Evolutionary conservation across 2,113 vertebrate genomes (phyloP), one percentile per base, ranked within the genome.

Genomic region (Gymnogyps californianus): DNA sequence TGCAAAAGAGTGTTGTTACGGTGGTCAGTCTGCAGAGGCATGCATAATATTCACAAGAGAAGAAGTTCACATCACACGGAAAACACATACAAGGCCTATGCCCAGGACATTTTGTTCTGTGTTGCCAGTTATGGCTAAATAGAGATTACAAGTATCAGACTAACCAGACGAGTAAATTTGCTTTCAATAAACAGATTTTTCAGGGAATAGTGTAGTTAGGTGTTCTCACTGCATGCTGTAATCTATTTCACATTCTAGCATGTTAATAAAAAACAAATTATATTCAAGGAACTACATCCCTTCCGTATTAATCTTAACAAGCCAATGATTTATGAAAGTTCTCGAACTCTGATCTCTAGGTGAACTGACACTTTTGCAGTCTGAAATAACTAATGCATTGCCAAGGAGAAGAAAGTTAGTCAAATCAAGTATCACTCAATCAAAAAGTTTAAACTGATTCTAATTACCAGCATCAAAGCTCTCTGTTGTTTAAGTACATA

Each of bases 81-180:
- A 16, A 70, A 26, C 1, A 69, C 36, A 26, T 3, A 0, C 3
- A 28, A 72, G 61, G 36, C 20, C 26, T 51, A 1, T 2, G 0
- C 7, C 46, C 46, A 42, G 22, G 47, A 54, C 12, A 13, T n/a
- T 71, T 22, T 69, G 54, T 44, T 22, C 42, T 71, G 7, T 55
- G 24, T 47, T 57, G 16, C 18, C 21, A 70, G 14, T n/a, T 70
- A 11, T 4, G 31, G 55, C 36, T 85, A 65, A 64, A n/a, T 0
- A 58, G 40, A 86, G 11, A 20, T 81, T 54, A n/a, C 26, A 57
- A 57, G 15, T 10, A 15, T 54, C 49, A 86, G 28, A 47, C 21
- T 40, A 79, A 62, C 36, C 34, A 67, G 10, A 51, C 2, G 2
- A 9, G n/a, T 26, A 38, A 16, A 49, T 25, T 38, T 21, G 4